phyloP scores from a whole-genome alignment of 2,797 vertebrate species.

The Aldrovandia affinis region DNA sequence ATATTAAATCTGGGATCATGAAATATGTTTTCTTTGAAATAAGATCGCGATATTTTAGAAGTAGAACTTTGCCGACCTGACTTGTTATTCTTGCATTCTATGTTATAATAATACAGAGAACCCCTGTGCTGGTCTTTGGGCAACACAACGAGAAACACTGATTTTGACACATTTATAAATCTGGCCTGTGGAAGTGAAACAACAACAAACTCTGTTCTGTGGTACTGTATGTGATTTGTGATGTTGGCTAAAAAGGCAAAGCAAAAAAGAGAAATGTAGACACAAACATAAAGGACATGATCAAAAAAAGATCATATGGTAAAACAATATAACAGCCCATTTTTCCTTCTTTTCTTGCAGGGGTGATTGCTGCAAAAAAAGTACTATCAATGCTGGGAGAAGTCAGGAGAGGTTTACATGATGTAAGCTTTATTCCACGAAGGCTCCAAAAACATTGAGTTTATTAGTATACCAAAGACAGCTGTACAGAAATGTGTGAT shows the following conservation, averaged over 20 bases:
- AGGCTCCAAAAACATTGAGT: background rate
- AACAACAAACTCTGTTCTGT: too few species aligned
- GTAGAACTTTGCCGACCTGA: too few species aligned
- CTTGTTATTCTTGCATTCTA: too few species aligned
- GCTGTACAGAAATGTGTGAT: background rate
- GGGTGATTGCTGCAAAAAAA: slow-evolving; percentile 86
- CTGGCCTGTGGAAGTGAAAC: too few species aligned
- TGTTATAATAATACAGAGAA: too few species aligned
- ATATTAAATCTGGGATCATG: too few species aligned
- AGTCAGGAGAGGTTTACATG: slow-evolving; percentile 80
- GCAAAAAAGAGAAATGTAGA: background rate
- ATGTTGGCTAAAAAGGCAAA: too few species aligned
- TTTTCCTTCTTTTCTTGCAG: slow-evolving; percentile 64
- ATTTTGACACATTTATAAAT: background rate
- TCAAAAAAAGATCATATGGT: too few species aligned
- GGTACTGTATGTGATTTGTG: background rate
- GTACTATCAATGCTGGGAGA: slow-evolving; percentile 87
- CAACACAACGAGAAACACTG: background rate
- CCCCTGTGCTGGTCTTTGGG: too few species aligned
- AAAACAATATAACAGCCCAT: background rate
- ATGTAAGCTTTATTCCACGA: slow-evolving; percentile 73
- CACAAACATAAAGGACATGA: background rate
- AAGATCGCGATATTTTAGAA: too few species aligned
- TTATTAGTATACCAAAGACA: background rate
- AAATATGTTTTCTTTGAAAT: too few species aligned